These are phyloP conservation scores for Caenorhabditis elegans DNA, from an alignment of 1,140 invertebrate species.

Conservation along the genomic window WBcel235 BX284603.4:5040001-5040500, in stretches of 20 bases:
- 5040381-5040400: neutral
- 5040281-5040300: neutral
- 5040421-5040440: no score
- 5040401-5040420: neutral
- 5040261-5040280: conserved; percentile 5
- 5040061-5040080: no score
- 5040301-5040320: conserved; percentile 22
- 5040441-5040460: no score
- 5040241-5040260: conserved; percentile 16
- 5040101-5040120: no score
- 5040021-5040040: no score
- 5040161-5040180: conserved; percentile 32
- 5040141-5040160: no score
- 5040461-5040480: no score
- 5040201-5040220: conserved; percentile 27
- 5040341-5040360: neutral
- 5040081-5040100: no score
- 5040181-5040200: conserved; percentile 15
- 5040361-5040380: neutral
- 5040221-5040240: conserved; percentile 1
- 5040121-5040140: no score
- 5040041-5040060: no score
- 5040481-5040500: no score
- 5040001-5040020: no score
- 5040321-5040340: neutral